These are phyloP conservation scores for Podarcis muralis DNA, from an alignment of 2,113 vertebrate species.

Conservation along the genomic window DNA sequence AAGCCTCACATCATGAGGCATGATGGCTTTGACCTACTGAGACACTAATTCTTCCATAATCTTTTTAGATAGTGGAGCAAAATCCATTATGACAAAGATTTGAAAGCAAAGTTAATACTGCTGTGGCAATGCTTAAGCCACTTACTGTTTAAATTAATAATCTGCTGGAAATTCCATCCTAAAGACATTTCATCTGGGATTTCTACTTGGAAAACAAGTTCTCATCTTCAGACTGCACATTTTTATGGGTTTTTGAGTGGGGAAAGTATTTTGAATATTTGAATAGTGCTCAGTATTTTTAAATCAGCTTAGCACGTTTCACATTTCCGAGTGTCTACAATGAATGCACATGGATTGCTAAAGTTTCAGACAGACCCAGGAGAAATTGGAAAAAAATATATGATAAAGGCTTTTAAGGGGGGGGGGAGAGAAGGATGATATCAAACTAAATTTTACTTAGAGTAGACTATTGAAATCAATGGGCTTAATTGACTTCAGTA, in stretches of 20 bases:
- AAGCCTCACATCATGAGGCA: constrained; percentile 7
- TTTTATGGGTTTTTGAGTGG: background rate
- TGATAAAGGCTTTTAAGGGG: too few species aligned
- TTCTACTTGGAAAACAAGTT: background rate
- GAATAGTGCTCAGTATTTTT: background rate
- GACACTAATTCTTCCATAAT: constrained; percentile 33
- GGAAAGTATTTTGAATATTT: too few species aligned
- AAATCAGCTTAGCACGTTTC: background rate
- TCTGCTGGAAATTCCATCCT: background rate
- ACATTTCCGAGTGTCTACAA: background rate
- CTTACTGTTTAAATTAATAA: constrained; percentile 30
- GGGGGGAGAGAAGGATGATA: too few species aligned
- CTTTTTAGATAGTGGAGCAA: background rate
- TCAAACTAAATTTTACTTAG: too few species aligned
- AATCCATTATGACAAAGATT: constrained; percentile 37
- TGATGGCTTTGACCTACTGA: constrained; percentile 40
- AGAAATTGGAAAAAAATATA: background rate
- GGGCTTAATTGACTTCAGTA: too few species aligned
- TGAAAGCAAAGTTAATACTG: constrained; percentile 35
- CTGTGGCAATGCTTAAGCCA: background rate
- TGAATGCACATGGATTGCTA: background rate
- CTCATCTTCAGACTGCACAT: background rate
- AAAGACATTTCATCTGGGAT: constrained; percentile 21
- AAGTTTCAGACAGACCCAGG: background rate
- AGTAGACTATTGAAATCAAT: too few species aligned